A percentile compares a stretch with the other conserved stretches of the same genome.
Conservation (phyloP, 2,888 invertebrate species). For the Tribolium freemani region DNA sequence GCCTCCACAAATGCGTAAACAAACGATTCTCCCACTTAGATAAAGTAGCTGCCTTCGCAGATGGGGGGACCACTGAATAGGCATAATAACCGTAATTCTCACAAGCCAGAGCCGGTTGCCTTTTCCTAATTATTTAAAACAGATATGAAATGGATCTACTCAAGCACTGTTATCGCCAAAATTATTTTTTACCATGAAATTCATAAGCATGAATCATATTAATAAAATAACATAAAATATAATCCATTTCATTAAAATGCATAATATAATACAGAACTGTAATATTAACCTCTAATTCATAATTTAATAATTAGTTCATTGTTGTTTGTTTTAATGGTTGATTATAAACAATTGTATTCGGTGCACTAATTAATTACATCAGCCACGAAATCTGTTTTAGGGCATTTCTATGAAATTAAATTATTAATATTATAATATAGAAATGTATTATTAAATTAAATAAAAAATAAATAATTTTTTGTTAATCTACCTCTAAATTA, state of each 20-base stretch:
- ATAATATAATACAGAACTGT: background rate
- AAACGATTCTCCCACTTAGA: background rate
- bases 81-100: background rate
- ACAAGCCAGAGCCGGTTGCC: background rate
- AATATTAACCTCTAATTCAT: background rate
- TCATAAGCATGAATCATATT: too few species aligned
- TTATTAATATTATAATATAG: background rate
- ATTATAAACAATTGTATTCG: background rate
- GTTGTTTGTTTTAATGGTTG: background rate
- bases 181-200: too few species aligned
- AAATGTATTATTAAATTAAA: too few species aligned
- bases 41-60: background rate
- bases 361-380: background rate
- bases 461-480: too few species aligned
- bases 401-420: background rate
- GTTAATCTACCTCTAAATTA: too few species aligned
- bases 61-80: background rate
- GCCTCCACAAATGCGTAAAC: conserved; percentile 1
- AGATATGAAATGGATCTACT: background rate
- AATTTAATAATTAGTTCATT: background rate
- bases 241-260: too few species aligned
- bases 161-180: too few species aligned
- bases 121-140: background rate
- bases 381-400: background rate
- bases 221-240: too few species aligned